A percentile compares a stretch with the other conserved stretches of the same genome.
Evolutionary conservation across 2,797 vertebrate genomes (phyloP).

Genomic region (Cossypha dichroa): DNA sequence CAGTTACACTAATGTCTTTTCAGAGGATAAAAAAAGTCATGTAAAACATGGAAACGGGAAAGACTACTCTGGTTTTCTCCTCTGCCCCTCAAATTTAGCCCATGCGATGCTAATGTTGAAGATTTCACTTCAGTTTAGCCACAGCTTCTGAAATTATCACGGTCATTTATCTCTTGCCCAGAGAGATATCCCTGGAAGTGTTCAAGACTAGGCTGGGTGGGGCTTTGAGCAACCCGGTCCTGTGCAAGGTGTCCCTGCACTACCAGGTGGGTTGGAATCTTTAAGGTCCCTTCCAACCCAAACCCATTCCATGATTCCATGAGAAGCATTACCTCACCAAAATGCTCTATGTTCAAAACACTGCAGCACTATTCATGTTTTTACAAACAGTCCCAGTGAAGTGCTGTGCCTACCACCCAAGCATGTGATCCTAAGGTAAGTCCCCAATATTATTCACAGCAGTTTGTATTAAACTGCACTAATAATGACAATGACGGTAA

Average conservation of each 20-base stretch:
- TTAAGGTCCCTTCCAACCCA: neutral
- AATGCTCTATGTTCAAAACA: neutral
- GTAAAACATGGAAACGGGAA: neutral
- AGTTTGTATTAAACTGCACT: neutral
- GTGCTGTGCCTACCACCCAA: neutral
- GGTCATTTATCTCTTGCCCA: neutral
- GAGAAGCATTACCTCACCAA: neutral
- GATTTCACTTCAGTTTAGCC: neutral
- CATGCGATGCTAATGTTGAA: fast-evolving
- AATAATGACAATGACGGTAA: neutral
- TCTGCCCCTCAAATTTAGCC: neutral
- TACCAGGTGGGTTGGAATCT: neutral
- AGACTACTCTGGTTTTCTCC: neutral
- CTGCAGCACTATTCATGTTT: neutral
- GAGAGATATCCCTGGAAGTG: neutral
- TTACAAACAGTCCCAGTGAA: neutral
- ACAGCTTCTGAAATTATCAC: neutral
- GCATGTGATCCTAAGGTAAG: neutral
- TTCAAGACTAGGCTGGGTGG: neutral
- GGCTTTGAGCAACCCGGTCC: neutral
- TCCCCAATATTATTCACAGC: fast-evolving
- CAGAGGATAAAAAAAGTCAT: neutral
- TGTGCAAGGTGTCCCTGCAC: neutral
- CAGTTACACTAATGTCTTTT: neutral
- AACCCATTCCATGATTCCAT: neutral